Evolutionary conservation across 1,140 invertebrate species (phyloP), one percentile per base, ranked within the genome.

Genomic region (Cydia fagiglandana): DNA sequence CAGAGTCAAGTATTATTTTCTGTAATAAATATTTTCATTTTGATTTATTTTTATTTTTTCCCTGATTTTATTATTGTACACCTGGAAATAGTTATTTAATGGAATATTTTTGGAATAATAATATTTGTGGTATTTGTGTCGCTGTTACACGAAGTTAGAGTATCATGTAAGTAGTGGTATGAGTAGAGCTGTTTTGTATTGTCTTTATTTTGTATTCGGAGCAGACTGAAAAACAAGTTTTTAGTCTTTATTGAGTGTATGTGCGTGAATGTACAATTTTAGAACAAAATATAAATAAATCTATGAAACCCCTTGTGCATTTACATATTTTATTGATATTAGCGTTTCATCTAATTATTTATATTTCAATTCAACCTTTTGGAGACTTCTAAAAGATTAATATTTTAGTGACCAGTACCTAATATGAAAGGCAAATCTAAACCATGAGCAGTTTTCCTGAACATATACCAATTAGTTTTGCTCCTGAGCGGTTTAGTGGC

Each of bases 1-100:
- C 53, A 77, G 83, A 81, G 81, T 88, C 85, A 81, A 91, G 91
- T 93, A 93, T 93, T 93, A 93, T 91, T 91, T 91, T 92, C 84
- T 88, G 84, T 89, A 90, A 89, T 90, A 88, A 91, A 92, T 86
- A 88, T 87, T 89, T 85, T 88, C 82, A 84, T 89, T 89, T 86
- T 81, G 50, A 84, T 81, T 85, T 80, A 73, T 79, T 68, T 79
- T 87, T 80, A 81, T 88, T 86, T 85, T 88, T 83, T 78, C 76
- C 82, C 78, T 78, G 1, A 70, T 70, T 70, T 68, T 34, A 34
- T n/a, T 70, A 38, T 70, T 70, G 66, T 76, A 56, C 53, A 64
- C 38, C 53, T 17, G 50, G 64, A 64, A 41, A 34, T 34, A 34
- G 38, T 75, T 45, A 28, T 61, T 34, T 30, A 13, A 13, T 30